phyloP scores from a whole-genome alignment of 2,797 vertebrate genomes.

The Sebastes umbrosus region DNA sequence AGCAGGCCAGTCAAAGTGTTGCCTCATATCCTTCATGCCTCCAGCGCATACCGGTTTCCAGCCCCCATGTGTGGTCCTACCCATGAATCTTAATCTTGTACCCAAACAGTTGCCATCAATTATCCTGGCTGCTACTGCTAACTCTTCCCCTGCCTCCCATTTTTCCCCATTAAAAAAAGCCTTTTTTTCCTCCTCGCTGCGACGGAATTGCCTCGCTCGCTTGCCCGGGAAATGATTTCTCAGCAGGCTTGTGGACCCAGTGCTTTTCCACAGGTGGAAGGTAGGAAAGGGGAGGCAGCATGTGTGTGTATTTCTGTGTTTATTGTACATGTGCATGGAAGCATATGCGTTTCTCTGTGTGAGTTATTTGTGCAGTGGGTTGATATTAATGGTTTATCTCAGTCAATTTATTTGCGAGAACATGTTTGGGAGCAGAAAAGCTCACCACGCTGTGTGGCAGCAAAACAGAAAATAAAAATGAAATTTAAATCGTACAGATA shows the following conservation, averaged over 20 bases:
- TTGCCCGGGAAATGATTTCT: conserved; percentile 70
- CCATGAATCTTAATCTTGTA: conserved; percentile 85
- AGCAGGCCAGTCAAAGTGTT: conserved; percentile 63
- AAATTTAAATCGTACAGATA: background rate
- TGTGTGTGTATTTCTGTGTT: conserved; percentile 17
- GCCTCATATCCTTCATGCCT: conserved; percentile 72
- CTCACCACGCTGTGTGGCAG: background rate
- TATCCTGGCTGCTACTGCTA: conserved; percentile 73
- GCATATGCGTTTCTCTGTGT: background rate
- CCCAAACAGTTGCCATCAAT: conserved; percentile 84
- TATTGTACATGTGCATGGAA: background rate
- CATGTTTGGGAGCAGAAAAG: conserved; percentile 7
- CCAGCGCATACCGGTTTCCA: conserved; percentile 35
- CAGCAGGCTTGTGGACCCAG: conserved; percentile 49
- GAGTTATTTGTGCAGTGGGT: background rate
- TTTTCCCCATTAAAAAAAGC: conserved; percentile 76
- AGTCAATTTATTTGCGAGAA: conserved; percentile 21
- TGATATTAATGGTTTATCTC: conserved; percentile 34
- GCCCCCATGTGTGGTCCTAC: conserved; percentile 64
- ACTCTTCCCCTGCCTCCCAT: conserved; percentile 76
- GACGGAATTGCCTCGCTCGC: conserved; percentile 63
- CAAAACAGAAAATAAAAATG: background rate
- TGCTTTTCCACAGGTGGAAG: conserved; percentile 58
- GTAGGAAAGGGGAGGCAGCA: conserved; percentile 25
- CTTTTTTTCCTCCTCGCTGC: conserved; percentile 61